Percentiles rank a stretch among this genome's conserved stretches.
Evolutionary conservation across 2,113 vertebrate genomes (phyloP).

Genomic region (Dipodomys ordii): DNA sequence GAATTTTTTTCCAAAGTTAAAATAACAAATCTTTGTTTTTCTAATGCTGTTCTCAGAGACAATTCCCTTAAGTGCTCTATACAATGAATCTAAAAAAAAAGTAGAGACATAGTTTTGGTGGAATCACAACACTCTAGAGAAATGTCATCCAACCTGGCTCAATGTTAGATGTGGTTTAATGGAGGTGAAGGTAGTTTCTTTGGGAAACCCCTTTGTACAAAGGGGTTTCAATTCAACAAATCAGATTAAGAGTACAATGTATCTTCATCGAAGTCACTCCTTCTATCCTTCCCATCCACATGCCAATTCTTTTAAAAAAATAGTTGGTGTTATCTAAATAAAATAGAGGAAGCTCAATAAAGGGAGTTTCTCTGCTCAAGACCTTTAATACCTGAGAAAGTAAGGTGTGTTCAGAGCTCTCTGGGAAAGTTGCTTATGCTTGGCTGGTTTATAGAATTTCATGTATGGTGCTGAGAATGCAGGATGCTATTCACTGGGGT

Average conservation of each 20-base stretch:
- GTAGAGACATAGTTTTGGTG: neutral
- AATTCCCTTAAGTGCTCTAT: neutral
- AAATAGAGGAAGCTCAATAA: neutral
- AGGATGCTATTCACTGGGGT: neutral
- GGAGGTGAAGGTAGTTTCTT: neutral
- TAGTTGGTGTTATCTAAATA: neutral
- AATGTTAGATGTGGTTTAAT: neutral
- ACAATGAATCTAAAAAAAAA: neutral
- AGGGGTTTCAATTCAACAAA: too few relatives aligned
- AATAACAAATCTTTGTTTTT: neutral
- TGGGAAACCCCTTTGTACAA: neutral
- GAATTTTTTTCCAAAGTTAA: neutral
- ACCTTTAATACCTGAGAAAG: neutral
- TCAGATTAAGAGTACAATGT: too few relatives aligned
- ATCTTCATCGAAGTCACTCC: too few relatives aligned
- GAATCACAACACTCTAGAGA: neutral
- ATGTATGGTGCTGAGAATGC: neutral
- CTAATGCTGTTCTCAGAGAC: neutral
- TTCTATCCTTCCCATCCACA: too few relatives aligned
- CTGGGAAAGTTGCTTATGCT: neutral
- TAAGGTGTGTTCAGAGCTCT: accelerated
- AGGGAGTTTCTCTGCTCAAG: neutral
- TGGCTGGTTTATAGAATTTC: neutral
- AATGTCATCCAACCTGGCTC: neutral
- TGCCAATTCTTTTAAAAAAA: neutral